A percentile compares a stretch with the other conserved stretches of the same genome.
phyloP scores from a whole-genome alignment of 2,888 invertebrate species.

The Laspeyria flexula region DNA sequence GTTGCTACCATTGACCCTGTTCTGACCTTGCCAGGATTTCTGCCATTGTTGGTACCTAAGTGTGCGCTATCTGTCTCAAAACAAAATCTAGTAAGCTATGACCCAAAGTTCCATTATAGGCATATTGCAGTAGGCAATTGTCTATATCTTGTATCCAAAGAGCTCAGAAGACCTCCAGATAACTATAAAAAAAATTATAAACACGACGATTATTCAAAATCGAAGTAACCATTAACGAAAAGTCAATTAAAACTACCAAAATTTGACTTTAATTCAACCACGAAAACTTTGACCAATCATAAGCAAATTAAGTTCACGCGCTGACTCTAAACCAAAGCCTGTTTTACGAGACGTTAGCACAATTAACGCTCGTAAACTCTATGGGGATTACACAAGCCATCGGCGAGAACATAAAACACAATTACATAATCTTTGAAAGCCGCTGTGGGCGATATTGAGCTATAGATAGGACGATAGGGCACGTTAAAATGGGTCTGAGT shows the following conservation, averaged over 20 bases:
- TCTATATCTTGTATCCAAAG: too few relatives aligned
- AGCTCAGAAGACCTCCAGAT: too few relatives aligned
- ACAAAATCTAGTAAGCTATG: too few relatives aligned
- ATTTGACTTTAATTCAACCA: constrained; percentile 1
- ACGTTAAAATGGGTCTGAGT: constrained; percentile 45
- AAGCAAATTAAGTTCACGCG: constrained; percentile 19
- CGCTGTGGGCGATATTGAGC: constrained; percentile 53
- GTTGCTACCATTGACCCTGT: too few relatives aligned
- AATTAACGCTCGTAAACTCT: constrained; percentile 47
- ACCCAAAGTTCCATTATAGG: too few relatives aligned
- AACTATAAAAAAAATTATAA: too few relatives aligned
- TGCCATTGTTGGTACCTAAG: too few relatives aligned
- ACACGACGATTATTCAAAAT: too few relatives aligned
- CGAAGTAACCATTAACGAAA: too few relatives aligned
- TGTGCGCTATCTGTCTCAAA: too few relatives aligned
- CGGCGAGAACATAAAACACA: constrained; percentile 57
- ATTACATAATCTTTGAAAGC: constrained; percentile 69
- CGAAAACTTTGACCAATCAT: constrained; percentile 13
- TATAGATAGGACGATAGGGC: constrained; percentile 59
- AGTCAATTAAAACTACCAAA: neutral
- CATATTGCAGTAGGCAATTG: too few relatives aligned
- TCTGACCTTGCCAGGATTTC: too few relatives aligned
- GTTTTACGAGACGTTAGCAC: constrained; percentile 46
- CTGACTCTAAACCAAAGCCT: constrained; percentile 19
- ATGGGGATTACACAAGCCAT: constrained; percentile 59